These are phyloP conservation scores for Rynchops niger DNA, from an alignment of 2,113 vertebrate species.

Conservation along the genomic window DNA sequence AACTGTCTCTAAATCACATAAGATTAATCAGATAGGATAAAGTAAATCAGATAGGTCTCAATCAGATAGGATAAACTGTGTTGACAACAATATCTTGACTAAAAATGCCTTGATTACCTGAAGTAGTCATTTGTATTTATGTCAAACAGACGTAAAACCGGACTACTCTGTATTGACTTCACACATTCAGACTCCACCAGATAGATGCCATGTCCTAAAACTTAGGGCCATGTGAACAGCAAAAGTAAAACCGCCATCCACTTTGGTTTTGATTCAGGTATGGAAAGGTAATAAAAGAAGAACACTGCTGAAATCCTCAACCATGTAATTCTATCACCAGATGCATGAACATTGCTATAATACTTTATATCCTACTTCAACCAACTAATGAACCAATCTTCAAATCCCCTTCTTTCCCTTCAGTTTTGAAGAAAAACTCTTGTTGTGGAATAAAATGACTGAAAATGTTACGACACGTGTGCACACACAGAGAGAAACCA, in stretches of 20 bases:
- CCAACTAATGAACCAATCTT: not conserved
- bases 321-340: not conserved
- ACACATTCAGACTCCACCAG: not conserved
- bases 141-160: not conserved
- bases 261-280: not conserved
- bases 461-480: accelerated
- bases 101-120: not conserved
- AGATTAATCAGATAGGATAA: not conserved
- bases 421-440: not conserved
- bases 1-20: not conserved
- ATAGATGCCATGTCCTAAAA: not conserved
- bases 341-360: not conserved
- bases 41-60: not conserved
- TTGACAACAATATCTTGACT: not conserved
- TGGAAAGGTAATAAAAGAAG: not conserved
- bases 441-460: not conserved
- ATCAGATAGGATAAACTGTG: not conserved
- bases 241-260: not conserved
- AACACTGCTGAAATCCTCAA: not conserved
- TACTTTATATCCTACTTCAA: not conserved
- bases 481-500: not conserved
- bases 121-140: conserved; percentile 10
- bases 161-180: not conserved
- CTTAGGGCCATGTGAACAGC: not conserved
- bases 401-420: not conserved